Evolutionary conservation across 2,113 vertebrate species (phyloP).

Genomic region (Perca fluviatilis): DNA sequence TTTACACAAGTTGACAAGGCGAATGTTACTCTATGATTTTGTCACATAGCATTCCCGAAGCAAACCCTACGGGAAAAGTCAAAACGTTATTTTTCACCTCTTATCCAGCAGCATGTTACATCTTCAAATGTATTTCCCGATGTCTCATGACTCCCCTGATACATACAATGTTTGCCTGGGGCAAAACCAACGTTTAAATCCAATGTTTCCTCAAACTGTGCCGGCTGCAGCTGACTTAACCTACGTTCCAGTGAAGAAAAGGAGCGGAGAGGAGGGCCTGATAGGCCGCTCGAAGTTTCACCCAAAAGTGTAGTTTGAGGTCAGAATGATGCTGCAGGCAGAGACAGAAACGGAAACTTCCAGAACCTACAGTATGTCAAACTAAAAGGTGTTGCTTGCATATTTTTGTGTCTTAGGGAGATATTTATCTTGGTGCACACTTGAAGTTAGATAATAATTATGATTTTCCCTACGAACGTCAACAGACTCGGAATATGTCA

Average conservation of each 20-base stretch:
- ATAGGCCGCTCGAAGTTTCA: neutral
- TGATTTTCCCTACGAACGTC: neutral
- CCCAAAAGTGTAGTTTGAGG: slow-evolving; percentile 26
- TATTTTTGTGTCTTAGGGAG: slow-evolving; percentile 10
- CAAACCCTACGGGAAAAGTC: slow-evolving; percentile 1
- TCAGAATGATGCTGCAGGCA: slow-evolving; percentile 48
- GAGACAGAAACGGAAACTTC: slow-evolving; percentile 21
- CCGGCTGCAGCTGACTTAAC: slow-evolving; percentile 19
- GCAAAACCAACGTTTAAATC: slow-evolving; percentile 33
- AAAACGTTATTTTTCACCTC: slow-evolving; percentile 26
- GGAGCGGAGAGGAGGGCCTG: neutral
- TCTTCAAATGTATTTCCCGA: slow-evolving; percentile 24
- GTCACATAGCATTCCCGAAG: neutral
- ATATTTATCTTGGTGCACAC: slow-evolving; percentile 3
- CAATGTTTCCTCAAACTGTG: slow-evolving; percentile 25
- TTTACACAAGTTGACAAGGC: no score
- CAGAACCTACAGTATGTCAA: slow-evolving; percentile 21
- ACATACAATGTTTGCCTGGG: slow-evolving; percentile 29
- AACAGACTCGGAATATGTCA: slow-evolving; percentile 15
- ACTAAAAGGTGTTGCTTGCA: slow-evolving; percentile 1
- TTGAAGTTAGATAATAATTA: neutral
- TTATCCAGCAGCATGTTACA: slow-evolving; percentile 5
- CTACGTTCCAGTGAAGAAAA: slow-evolving; percentile 17
- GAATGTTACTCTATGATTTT: neutral
- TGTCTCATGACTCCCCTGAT: slow-evolving; percentile 11